Evolutionary conservation across 2,888 invertebrate genomes (phyloP).

Genomic region (Idaea aversata): DNA sequence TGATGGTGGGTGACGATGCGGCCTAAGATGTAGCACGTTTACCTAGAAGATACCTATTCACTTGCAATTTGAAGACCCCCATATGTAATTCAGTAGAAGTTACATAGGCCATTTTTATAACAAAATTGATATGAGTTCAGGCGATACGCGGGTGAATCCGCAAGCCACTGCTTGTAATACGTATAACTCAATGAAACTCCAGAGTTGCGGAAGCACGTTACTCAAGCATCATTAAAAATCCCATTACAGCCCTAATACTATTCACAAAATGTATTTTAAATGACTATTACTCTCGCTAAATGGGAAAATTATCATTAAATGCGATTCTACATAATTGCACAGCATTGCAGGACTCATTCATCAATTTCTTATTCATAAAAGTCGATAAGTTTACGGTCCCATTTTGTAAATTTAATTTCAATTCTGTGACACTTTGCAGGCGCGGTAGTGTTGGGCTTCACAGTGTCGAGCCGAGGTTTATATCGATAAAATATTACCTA

Average conservation of each 20-base stretch:
- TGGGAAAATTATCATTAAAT: conserved; percentile 27
- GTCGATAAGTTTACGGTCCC: conserved; percentile 69
- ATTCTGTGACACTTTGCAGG: conserved; percentile 45
- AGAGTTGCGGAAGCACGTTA: conserved; percentile 20
- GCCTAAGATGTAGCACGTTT: no score
- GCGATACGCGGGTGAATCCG: no score
- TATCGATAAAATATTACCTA: conserved; percentile 31
- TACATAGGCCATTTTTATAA: no score
- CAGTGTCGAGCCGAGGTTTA: not conserved
- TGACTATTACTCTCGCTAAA: conserved; percentile 25
- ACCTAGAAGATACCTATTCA: no score
- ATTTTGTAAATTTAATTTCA: conserved; percentile 69
- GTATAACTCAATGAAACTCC: conserved; percentile 1
- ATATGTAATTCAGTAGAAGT: no score
- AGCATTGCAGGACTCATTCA: conserved; percentile 57
- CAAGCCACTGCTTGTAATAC: not conserved
- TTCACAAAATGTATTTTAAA: conserved; percentile 32
- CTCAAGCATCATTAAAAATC: conserved; percentile 19
- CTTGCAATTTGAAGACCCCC: no score
- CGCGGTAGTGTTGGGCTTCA: conserved; percentile 35
- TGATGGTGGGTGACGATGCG: no score
- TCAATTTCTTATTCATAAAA: conserved; percentile 66
- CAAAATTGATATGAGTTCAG: no score
- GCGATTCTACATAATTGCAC: conserved; percentile 39
- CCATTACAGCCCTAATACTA: conserved; percentile 25